Evolutionary conservation across 2,113 vertebrate genomes (phyloP), one percentile per base, ranked within the genome.

Genomic region (Orthochromis indermauri): DNA sequence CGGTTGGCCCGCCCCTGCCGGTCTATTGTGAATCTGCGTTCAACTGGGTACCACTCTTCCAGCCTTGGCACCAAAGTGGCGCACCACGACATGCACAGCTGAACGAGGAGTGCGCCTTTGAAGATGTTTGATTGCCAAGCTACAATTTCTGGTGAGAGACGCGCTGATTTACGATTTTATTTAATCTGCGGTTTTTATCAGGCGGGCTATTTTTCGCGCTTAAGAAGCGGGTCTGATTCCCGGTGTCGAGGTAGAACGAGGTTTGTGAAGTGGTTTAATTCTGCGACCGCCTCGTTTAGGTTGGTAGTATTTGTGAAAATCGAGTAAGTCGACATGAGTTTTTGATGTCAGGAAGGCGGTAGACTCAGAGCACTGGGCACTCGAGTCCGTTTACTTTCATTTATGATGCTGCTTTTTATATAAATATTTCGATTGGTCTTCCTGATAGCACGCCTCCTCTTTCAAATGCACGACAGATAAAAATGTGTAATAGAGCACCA

Each of bases 1-100:
- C 90, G 79, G 87, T 85, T 80, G 92, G 86, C 93, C 94, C 95
- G 93, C 95, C 94, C 94, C 93, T 94, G 90, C 49, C 86, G 88
- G 68, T 93, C 87, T 83, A 91, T 88, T 86, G 94, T 91, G 91
- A 81, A 86, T 88, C 88, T 66, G 86, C 85, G 88, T 92, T 89
- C 84, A 86, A 49, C 88, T 94, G 92, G 88, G 90, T 88, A 86
- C 81, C 91, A 87, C 94, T 94, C 92, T 94, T 94, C 91, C 92
- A 93, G 91, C 86, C 66, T 76, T 86, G 92, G 90, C 91, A 93
- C 92, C 93, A 49, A 81, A 93, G 95, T 92, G 93, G 94, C 94
- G 93, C 95, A 94, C 94, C 76, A 80, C 91, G 91, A 89, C 89
- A 85, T 68, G 92, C 89, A 76, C 83, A 53, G 88, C 89, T 82